Base-by-base conservation (phyloP, 2,797 vertebrate genomes). In the Ceyx erithaca region DNA sequence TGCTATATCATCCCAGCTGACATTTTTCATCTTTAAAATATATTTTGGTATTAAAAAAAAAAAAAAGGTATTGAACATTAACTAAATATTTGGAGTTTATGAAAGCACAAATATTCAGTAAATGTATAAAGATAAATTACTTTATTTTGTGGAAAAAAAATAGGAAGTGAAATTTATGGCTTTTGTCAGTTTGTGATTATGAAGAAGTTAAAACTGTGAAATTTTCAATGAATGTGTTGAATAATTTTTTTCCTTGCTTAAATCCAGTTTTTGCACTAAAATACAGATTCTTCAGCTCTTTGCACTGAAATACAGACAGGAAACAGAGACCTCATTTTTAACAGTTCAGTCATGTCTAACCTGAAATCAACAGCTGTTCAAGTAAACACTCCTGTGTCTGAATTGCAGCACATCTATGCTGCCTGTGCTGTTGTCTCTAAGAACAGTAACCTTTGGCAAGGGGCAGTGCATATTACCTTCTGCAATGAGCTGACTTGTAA, bases 31-130 rank as follows among this genome's bases (percentile, higher is more conserved):
- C 8, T 6, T 64, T 6, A 35, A 43, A 80, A 30, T 1, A 26
- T 12, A n/a, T 26, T 37, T 40, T 37, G 11, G 0, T 72, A 25
- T 35, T 33, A 21, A 22, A 81, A 21, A 22, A 81, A 69, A 57
- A 6, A 40, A 0, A 72, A 69, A 54, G 2, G 0, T 15, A n/a
- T 41, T 40, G 30, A 59, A 62, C 1, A 7, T 9, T 12, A 59
- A 16, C 14, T 23, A 62, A 66, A 28, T 40, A 23, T 52, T 18
- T 18, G 43, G 7, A 3, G 40, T 85, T 64, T 68, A 41, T 4
- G 64, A n/a, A 35, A 80, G 16, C 4, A 51, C 1, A 73, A 52
- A 48, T 18, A 51, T 40, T 59, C 18, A 46, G 2, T 43, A 46
- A 40, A 16, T 0, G 1, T n/a, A 73, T 20, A 69, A 43, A 37